A percentile compares a stretch with the other conserved stretches of the same genome.
Evolutionary conservation across 2,888 invertebrate species (phyloP).

Genomic region (Ormyrus labotus): DNA sequence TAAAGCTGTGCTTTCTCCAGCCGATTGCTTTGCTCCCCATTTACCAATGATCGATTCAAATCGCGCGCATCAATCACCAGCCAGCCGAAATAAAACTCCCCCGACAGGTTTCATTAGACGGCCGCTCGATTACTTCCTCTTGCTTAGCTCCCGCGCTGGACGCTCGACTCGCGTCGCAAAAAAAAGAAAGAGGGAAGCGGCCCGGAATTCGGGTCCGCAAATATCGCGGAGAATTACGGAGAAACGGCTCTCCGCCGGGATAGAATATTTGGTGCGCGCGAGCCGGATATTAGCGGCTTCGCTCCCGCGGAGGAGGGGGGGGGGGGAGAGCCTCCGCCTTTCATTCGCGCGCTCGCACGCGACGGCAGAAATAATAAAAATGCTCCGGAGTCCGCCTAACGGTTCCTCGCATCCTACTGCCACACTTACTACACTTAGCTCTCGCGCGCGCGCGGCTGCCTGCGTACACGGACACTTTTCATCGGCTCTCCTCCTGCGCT

Average conservation of each 20-base stretch:
- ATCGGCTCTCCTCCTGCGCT: not conserved
- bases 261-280: constrained; percentile 40
- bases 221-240: no score
- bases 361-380: constrained; percentile 68
- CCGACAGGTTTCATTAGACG: no score
- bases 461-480: not conserved
- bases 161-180: no score
- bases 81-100: no score
- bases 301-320: no score
- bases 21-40: no score
- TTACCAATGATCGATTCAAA: no score
- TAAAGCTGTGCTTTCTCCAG: no score
- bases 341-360: constrained; percentile 52
- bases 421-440: constrained; percentile 70
- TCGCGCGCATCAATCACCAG: no score
- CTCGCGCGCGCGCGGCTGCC: not conserved
- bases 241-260: not conserved
- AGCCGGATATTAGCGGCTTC: constrained; percentile 45
- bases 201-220: no score
- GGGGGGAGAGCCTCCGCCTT: constrained; percentile 36
- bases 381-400: constrained; percentile 69
- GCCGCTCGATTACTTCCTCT: no score
- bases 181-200: not conserved
- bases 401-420: constrained; percentile 74
- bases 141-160: no score